Evolutionary conservation across 2,113 vertebrate species (phyloP).

Genomic region (Syngnathus typhle): DNA sequence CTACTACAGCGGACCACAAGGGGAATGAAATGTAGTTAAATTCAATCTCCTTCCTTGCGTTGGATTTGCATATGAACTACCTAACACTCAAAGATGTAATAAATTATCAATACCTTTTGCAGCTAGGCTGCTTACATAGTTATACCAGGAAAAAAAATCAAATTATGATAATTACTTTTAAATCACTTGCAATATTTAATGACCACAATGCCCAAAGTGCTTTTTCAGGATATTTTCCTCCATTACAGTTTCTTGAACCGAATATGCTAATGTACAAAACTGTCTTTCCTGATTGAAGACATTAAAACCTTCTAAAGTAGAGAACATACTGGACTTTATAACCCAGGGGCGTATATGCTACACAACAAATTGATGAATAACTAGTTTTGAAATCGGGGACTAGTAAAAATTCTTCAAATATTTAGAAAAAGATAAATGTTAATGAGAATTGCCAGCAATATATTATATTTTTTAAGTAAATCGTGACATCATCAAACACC

Average conservation of each 20-base stretch:
- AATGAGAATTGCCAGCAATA: too few species aligned
- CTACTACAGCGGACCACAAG: constrained; percentile 19
- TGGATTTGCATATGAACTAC: constrained; percentile 63
- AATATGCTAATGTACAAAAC: constrained; percentile 23
- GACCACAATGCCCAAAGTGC: constrained; percentile 20
- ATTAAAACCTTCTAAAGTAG: constrained; percentile 7
- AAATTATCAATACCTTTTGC: constrained; percentile 60
- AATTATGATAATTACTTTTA: constrained; percentile 62
- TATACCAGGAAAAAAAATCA: constrained; percentile 49
- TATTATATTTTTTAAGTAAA: too few species aligned
- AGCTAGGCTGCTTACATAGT: constrained; percentile 49
- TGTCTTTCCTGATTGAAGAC: constrained; percentile 25
- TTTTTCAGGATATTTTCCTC: constrained; percentile 27
- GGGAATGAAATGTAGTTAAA: constrained; percentile 42
- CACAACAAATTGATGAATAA: too few species aligned
- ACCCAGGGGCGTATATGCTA: too few species aligned
- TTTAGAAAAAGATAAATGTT: too few species aligned
- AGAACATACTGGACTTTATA: too few species aligned
- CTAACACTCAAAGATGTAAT: constrained; percentile 47
- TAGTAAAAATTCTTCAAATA: too few species aligned
- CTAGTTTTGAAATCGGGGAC: too few species aligned
- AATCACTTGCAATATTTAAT: constrained; percentile 54
- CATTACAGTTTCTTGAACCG: constrained; percentile 6
- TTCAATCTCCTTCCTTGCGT: constrained; percentile 43
- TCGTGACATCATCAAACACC: too few species aligned